Evolutionary conservation across 2,113 vertebrate species (phyloP).

Genomic region (Halcyon senegalensis): DNA sequence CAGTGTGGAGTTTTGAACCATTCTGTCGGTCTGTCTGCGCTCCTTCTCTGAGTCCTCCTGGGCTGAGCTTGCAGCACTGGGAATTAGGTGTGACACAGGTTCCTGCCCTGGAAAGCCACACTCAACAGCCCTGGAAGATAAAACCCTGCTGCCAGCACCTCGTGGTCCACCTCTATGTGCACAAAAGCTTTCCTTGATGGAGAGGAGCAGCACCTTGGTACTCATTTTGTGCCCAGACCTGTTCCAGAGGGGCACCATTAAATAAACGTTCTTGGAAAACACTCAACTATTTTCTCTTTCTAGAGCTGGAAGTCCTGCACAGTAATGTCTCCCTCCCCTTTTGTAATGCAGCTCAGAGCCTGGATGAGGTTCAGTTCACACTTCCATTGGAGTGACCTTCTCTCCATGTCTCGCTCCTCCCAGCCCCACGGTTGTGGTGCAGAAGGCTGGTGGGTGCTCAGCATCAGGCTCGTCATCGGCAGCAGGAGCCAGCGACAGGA

Average conservation of each 20-base stretch:
- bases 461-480: not conserved
- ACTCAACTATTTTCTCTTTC: fast-evolving
- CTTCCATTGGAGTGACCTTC: not conserved
- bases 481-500: not conserved
- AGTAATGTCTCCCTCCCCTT: not conserved
- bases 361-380: not conserved
- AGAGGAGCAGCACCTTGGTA: not conserved
- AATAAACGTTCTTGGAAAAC: not conserved
- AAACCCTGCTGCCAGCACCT: not conserved
- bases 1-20: not conserved
- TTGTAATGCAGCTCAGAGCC: not conserved
- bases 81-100: not conserved
- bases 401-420: fast-evolving
- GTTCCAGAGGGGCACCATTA: not conserved
- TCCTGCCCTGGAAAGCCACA: not conserved
- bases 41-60: fast-evolving
- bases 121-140: not conserved
- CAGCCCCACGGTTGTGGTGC: not conserved
- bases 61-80: not conserved
- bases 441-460: not conserved
- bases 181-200: not conserved
- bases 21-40: fast-evolving
- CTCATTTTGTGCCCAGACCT: not conserved
- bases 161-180: not conserved
- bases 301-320: not conserved